Percentiles rank a stretch among this genome's conserved stretches.
Conservation (phyloP, 1,140 invertebrate species). For the Diuraphis noxia region DNA sequence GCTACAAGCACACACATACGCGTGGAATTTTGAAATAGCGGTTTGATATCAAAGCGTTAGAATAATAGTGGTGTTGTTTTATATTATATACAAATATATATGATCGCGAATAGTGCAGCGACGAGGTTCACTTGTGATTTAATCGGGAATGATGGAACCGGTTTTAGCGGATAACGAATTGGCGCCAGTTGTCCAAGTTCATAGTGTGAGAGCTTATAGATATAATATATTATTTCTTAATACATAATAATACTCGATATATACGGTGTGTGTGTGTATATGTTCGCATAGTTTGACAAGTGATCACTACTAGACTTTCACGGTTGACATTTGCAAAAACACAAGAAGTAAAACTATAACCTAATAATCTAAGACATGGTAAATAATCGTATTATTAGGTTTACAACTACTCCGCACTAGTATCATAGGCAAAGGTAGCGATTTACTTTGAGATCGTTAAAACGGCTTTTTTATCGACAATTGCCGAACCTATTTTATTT, state of each 20-base stretch:
- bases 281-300: neutral
- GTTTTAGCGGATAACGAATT: neutral
- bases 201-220: neutral
- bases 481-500: neutral
- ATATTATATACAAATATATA: neutral
- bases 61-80: neutral
- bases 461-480: neutral
- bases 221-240: neutral
- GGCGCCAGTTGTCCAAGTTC: neutral
- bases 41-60: neutral
- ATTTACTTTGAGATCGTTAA: neutral
- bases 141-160: neutral
- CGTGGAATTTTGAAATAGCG: neutral
- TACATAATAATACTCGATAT: neutral
- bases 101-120: neutral
- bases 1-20: neutral
- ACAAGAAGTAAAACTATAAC: neutral
- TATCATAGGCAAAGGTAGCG: neutral
- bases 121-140: neutral
- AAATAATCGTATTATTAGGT: neutral
- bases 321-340: neutral
- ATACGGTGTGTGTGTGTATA: neutral
- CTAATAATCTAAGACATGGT: neutral
- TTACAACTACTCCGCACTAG: neutral
- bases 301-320: neutral